Conservation (phyloP, 1,140 invertebrate species). For the Drosophila burlai region DNA sequence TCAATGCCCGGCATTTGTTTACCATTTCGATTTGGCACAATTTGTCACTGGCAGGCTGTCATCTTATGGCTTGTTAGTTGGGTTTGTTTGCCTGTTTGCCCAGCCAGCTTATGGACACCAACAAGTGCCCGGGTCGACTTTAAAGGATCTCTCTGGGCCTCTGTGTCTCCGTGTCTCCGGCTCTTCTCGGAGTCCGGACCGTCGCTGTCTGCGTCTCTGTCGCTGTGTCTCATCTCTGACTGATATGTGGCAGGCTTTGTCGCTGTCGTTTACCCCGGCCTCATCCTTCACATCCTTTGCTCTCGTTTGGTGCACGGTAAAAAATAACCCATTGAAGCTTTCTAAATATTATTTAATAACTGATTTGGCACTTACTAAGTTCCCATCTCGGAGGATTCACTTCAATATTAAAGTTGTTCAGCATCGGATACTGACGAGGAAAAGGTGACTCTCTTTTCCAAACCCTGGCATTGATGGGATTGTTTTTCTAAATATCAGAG, state of each 20-base stretch:
- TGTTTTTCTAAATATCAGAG: no score
- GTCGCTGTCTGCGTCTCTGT: slow-evolving; percentile 12
- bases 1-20: slow-evolving; percentile 65
- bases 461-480: no score
- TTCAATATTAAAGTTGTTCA: no score
- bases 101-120: slow-evolving; percentile 81
- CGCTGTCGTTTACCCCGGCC: slow-evolving; percentile 38
- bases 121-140: slow-evolving; percentile 69
- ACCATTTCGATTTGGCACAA: slow-evolving; percentile 82
- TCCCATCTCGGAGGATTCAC: background rate
- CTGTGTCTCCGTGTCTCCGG: slow-evolving; percentile 52
- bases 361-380: background rate
- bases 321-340: background rate
- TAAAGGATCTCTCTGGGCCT: slow-evolving; percentile 37
- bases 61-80: slow-evolving; percentile 83
- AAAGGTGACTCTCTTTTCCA: no score
- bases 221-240: slow-evolving; percentile 52
- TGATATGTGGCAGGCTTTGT: slow-evolving; percentile 65
- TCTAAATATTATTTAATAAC: background rate
- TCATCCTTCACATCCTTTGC: slow-evolving; percentile 19
- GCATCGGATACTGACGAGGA: no score
- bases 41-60: slow-evolving; percentile 81
- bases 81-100: slow-evolving; percentile 80
- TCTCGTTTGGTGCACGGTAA: background rate
- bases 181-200: slow-evolving; percentile 4